Base-by-base conservation (phyloP, 2,113 vertebrate genomes). In the Syngnathus typhle region DNA sequence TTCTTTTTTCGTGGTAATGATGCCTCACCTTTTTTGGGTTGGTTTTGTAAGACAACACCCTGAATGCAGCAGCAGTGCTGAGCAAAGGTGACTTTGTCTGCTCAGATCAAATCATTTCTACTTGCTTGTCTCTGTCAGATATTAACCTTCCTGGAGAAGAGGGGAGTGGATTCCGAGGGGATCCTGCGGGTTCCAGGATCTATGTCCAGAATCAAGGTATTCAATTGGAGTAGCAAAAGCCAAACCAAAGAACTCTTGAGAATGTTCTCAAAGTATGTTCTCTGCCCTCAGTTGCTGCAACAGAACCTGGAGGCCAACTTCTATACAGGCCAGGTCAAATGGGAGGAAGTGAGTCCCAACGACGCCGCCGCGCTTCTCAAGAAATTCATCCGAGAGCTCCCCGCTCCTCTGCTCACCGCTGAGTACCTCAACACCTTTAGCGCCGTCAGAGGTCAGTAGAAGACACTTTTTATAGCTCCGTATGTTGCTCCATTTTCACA, bases 141-240 rank as follows among this genome's bases (percentile, higher is more conserved):
- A 82, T 87, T 98, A 68, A 92, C 91, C 0, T 94, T 94, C 85
- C 83, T 96, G 83, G 96, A 96, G 80, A 94, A 93, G 78, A 94
- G 89, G 71, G 94, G 94, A 7, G 84, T 98, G 0, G 93, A 95
- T 72, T 92, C 88, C 0, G 94, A 95, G 75, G 95, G 94, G 51
- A 95, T 97, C 73, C 90, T 96, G 63, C 90, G 95, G 81, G 91
- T 96, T 63, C 94, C 94, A 41, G 94, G 95, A 4, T 95, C 94
- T 73, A 94, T 95, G 86, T 86, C 91, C 60, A 93, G 94, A 77
- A 94, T 96, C 72, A 96, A 96, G 94, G 94, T 95, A 39, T 16
- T 7, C 6, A 47, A 15, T 47, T 16, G 89, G 2, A 70, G 23
- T 21, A 23, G 3, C 27, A 64, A 19, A 12, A 61, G 37, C 2